phyloP scores from a whole-genome alignment of 2,113 vertebrate genomes.

The Columbina picui region DNA sequence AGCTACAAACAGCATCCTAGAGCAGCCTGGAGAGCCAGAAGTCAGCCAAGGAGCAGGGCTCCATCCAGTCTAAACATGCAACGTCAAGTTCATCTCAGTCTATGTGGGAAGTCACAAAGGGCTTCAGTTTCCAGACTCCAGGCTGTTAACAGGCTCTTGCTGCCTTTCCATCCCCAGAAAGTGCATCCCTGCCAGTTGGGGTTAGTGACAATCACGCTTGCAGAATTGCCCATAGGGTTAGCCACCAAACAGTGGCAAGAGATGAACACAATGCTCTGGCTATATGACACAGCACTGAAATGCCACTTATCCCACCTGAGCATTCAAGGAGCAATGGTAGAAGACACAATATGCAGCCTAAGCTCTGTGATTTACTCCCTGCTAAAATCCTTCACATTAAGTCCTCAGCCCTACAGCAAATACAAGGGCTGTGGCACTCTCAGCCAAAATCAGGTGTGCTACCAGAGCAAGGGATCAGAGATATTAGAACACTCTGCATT shows the following conservation, averaged over 20 bases:
- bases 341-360: rapidly evolving
- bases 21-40: not conserved
- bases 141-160: not conserved
- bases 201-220: rapidly evolving
- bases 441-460: not conserved
- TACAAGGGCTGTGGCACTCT: not conserved
- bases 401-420: not conserved
- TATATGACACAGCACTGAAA: not conserved
- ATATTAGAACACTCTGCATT: not conserved
- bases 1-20: not conserved
- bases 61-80: not conserved
- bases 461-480: not conserved
- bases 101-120: not conserved
- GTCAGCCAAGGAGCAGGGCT: not conserved
- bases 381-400: not conserved
- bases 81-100: not conserved
- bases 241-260: not conserved
- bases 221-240: rapidly evolving
- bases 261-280: not conserved
- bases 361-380: not conserved
- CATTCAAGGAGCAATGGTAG: not conserved
- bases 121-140: not conserved
- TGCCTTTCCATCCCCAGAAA: not conserved
- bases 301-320: not conserved
- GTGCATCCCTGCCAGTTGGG: rapidly evolving